These are phyloP conservation scores for Sycophaga agraensis DNA, from an alignment of 1,140 invertebrate species.

Conservation along the genomic window DNA sequence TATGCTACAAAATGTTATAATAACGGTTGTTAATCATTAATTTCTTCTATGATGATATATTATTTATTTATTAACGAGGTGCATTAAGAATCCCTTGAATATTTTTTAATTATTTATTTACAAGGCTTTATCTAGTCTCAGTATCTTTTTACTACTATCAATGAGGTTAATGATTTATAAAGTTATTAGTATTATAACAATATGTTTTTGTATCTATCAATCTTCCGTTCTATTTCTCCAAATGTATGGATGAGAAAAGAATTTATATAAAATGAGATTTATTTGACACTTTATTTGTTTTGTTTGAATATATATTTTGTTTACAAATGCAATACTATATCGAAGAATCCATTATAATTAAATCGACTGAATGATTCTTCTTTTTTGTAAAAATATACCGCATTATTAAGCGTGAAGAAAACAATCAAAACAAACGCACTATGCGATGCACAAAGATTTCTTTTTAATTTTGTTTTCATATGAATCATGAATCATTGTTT, in stretches of 20 bases:
- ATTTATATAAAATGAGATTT: slow-evolving; percentile 15
- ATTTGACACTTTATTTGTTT: slow-evolving; percentile 21
- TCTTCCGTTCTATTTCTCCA: background rate
- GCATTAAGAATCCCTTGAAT: slow-evolving; percentile 4
- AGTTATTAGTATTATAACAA: slow-evolving; percentile 22
- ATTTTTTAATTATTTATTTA: slow-evolving; percentile 27
- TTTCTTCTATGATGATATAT: slow-evolving; percentile 6
- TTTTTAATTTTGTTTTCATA: background rate
- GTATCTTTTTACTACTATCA: slow-evolving; percentile 2
- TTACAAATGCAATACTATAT: slow-evolving; percentile 2
- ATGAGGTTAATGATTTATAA: slow-evolving; percentile 5
- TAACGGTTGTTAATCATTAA: slow-evolving; percentile 19
- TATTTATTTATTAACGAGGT: slow-evolving; percentile 26
- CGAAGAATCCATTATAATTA: slow-evolving; percentile 11
- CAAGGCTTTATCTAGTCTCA: slow-evolving; percentile 24
- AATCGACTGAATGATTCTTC: slow-evolving; percentile 17
- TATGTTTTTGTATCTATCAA: slow-evolving; percentile 18
- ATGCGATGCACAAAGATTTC: slow-evolving; percentile 17
- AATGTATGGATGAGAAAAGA: background rate
- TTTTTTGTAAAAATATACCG: slow-evolving; percentile 3
- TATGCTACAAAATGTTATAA: slow-evolving; percentile 20
- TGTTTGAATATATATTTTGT: slow-evolving; percentile 18
- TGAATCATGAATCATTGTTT: slow-evolving; percentile 8
- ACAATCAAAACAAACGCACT: slow-evolving; percentile 13
- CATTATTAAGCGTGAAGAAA: background rate